A percentile compares a stretch with the other conserved stretches of the same genome.
Evolutionary conservation across 2,113 vertebrate species (phyloP).

Genomic region (Vulpes ferrilata): DNA sequence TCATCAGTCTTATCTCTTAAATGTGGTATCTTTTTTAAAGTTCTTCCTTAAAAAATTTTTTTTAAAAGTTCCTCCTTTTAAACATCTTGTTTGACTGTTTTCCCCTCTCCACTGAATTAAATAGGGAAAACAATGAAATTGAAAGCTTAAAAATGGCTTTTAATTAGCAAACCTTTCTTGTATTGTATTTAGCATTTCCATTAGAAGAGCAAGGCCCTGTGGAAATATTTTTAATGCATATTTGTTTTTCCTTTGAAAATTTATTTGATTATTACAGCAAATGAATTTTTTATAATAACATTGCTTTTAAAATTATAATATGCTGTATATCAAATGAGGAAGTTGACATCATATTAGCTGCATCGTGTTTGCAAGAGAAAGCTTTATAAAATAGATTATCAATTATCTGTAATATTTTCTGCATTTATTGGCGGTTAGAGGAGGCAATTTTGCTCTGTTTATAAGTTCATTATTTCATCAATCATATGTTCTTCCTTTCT

Average conservation of each 20-base stretch:
- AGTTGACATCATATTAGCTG: background rate
- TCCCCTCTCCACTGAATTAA: background rate
- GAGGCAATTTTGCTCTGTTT: background rate
- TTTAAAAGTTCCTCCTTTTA: background rate
- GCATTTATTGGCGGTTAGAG: background rate
- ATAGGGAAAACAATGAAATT: conserved; percentile 50
- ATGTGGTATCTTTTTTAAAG: background rate
- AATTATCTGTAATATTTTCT: conserved; percentile 8
- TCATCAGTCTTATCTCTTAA: background rate
- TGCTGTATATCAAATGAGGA: background rate
- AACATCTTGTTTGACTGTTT: conserved; percentile 31
- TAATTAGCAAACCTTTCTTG: conserved; percentile 42
- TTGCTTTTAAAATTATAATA: conserved; percentile 64
- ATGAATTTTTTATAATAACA: conserved; percentile 65
- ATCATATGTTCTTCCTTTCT: background rate
- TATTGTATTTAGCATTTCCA: conserved; percentile 59
- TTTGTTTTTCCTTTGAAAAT: conserved; percentile 61
- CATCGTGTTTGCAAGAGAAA: background rate
- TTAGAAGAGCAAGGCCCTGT: conserved; percentile 30
- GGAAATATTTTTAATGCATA: conserved; percentile 64
- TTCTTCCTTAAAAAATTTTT: background rate
- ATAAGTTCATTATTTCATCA: conserved; percentile 42
- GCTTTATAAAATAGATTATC: background rate
- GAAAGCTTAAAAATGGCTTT: conserved; percentile 62
- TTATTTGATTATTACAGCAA: conserved; percentile 55